Base-by-base conservation (phyloP, 2,888 invertebrate genomes). In the Acleris sparsana region DNA sequence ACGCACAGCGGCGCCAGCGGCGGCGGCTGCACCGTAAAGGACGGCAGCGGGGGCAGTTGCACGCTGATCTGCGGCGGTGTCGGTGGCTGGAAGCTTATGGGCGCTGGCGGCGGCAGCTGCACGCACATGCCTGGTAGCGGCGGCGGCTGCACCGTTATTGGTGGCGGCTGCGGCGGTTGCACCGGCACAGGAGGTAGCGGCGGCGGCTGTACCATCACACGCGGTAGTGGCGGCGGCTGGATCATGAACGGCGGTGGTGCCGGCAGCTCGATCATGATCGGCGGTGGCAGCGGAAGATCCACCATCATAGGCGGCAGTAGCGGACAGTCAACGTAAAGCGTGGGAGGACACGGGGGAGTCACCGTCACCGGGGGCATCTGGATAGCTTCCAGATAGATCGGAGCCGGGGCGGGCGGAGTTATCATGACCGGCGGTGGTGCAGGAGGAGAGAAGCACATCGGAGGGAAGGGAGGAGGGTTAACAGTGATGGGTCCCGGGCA, bases 91-190 rank as follows among this genome's bases (percentile, higher is more conserved):
- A 70, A 43, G 11, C 56, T 57, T 17, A 70, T 33, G 5, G 69
- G 70, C 39, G 46, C 52, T 0, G 66, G 69, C 1, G 87, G 79
- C 0, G 92, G 91, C 25, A 86, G 77, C 73, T 89, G 86, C 39
- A 89, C 79, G 64, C 81, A 77, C 71, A 89, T 74, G 3, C 88
- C 85, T 2, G 87, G 85, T 7, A 81, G 80, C 0, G 74, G 63
- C 5, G 89, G 89, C 5, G 86, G 87, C 69, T 88, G 88, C n/a
- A 92, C 80, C 79, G 85, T 85, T 74, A 92, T 82, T 0, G 92
- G 88, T 1, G 87, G 84, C 9, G 79, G 73, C 3, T 85, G 79
- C 0, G 91, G 91, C 3, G 89, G 82, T 67, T 91, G 89, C 13
- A 92, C 86, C 1, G 87, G 82, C 75, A 92, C 78, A 2, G 89